Base-by-base conservation (phyloP, 2,888 invertebrate genomes). In the Parthenolecanium corni region DNA sequence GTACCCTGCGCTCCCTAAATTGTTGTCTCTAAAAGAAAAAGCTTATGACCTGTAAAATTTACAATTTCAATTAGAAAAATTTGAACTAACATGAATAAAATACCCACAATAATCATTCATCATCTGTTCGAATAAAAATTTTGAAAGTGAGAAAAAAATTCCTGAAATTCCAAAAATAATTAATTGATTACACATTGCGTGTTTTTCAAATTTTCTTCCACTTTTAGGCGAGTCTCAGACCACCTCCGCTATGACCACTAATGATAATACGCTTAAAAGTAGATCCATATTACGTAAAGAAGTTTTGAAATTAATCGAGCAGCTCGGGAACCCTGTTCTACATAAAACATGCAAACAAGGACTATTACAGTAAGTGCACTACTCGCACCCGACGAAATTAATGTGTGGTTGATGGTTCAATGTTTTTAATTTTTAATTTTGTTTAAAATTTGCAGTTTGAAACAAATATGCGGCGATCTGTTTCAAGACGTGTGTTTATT, bases 401-500 rank as follows among this genome's bases (percentile, higher is more conserved):
- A n/a, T n/a, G n/a, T n/a, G n/a, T n/a, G n/a, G n/a, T 36, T 57
- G 24, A 16, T 18, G 44, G 5, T 44, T 6, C 12, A 3, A 66
- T 65, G 66, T 49, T 31, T 44, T 49, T 68, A n/a, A n/a, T n/a
- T n/a, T n/a, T n/a, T n/a, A n/a, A n/a, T n/a, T 9, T 31, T 31
- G 9, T 9, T 31, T 31, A 6, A 9, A 4, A 16, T n/a, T 69
- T 66, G 62, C 66, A 75, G 75, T 66, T 71, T 80, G 67, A 79
- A 79, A 68, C 79, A 80, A 70, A 75, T 76, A 67, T 77, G 76
- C 69, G 75, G 78, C 1, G 71, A 72, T 66, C 73, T 76, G 52
- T 80, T 81, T 71, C 76, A 89, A 75, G 90, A 91, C 72, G 78
- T 89, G 65, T 96, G 96, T 74, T 80, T 95, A 18, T 96, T 92